Conservation (phyloP, 2,888 invertebrate species). For the Synanthedon myopaeformis region DNA sequence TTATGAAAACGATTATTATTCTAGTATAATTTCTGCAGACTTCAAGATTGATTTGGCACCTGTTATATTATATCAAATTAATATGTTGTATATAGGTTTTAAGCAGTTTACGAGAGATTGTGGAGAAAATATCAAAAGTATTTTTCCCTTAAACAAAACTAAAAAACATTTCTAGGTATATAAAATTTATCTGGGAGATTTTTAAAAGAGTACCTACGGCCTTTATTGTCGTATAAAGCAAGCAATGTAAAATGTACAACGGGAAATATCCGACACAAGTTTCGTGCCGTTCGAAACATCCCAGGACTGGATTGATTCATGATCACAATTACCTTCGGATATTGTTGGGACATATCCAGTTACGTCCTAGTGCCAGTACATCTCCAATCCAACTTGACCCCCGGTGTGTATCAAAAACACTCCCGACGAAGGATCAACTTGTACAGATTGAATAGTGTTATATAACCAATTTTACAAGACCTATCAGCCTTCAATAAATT, state of each 20-base stretch:
- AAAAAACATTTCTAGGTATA: too few relatives aligned
- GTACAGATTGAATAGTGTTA: neutral
- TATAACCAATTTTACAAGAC: neutral
- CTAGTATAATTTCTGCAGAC: too few relatives aligned
- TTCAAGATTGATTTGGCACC: too few relatives aligned
- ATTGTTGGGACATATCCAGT: slow-evolving; percentile 42
- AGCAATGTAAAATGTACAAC: slow-evolving; percentile 21
- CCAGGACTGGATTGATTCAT: slow-evolving; percentile 62
- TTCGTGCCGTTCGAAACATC: slow-evolving; percentile 30
- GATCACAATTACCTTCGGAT: slow-evolving; percentile 61
- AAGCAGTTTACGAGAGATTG: too few relatives aligned
- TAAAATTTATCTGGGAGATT: too few relatives aligned
- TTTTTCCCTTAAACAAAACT: too few relatives aligned
- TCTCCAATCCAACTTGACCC: slow-evolving; percentile 21
- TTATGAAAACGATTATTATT: too few relatives aligned
- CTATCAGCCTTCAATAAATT: neutral
- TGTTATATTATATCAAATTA: too few relatives aligned
- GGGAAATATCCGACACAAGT: slow-evolving; percentile 17
- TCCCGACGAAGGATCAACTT: neutral
- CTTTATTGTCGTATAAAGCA: slow-evolving; percentile 8
- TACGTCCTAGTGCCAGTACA: slow-evolving; percentile 11
- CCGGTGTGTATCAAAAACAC: slow-evolving; percentile 3
- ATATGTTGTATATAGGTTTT: too few relatives aligned
- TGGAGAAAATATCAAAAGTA: too few relatives aligned
- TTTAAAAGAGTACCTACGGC: neutral